A percentile compares a stretch with the other conserved stretches of the same genome.
Evolutionary conservation across 1,140 invertebrate species (phyloP).

Genomic region (Cryptotermes secundus): DNA sequence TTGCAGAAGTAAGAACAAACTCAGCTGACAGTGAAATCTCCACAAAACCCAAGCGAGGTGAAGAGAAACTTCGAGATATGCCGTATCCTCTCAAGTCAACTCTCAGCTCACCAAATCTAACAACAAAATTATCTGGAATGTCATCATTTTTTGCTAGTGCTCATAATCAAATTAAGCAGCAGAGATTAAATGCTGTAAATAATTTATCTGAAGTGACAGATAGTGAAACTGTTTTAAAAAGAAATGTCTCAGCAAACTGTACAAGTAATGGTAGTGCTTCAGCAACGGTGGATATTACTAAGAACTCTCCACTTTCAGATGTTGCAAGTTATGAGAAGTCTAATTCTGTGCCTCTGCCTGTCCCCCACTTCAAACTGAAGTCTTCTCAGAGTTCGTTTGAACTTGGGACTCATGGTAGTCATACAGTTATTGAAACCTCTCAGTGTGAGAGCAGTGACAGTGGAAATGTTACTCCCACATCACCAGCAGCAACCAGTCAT

Average conservation of each 20-base stretch:
- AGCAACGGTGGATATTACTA: not conserved
- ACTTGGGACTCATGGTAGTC: not conserved
- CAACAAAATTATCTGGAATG: slow-evolving; percentile 50
- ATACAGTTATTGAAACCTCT: not conserved
- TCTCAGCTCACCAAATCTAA: slow-evolving; percentile 51
- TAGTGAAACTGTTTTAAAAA: not conserved
- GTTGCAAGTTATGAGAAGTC: not conserved
- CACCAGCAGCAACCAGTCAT: slow-evolving; percentile 35
- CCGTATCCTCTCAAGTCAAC: slow-evolving; percentile 50
- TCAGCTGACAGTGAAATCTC: not conserved
- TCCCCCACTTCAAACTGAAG: slow-evolving; percentile 15
- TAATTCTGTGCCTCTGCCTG: not conserved
- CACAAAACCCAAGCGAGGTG: not conserved
- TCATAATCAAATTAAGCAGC: slow-evolving; percentile 7
- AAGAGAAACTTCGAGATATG: slow-evolving; percentile 33
- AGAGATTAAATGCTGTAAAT: not conserved
- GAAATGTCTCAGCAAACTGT: not conserved
- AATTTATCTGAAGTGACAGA: not conserved
- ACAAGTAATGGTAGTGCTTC: not conserved
- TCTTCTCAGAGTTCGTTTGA: slow-evolving; percentile 26
- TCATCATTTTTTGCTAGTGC: slow-evolving; percentile 19
- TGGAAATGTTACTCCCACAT: not conserved
- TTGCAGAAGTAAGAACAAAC: not conserved
- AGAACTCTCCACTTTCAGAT: not conserved
- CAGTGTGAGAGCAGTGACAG: slow-evolving; percentile 1